Evolutionary conservation across 2,888 invertebrate species (phyloP), one percentile per base, ranked within the genome.

Genomic region (Octodonta nipae): DNA sequence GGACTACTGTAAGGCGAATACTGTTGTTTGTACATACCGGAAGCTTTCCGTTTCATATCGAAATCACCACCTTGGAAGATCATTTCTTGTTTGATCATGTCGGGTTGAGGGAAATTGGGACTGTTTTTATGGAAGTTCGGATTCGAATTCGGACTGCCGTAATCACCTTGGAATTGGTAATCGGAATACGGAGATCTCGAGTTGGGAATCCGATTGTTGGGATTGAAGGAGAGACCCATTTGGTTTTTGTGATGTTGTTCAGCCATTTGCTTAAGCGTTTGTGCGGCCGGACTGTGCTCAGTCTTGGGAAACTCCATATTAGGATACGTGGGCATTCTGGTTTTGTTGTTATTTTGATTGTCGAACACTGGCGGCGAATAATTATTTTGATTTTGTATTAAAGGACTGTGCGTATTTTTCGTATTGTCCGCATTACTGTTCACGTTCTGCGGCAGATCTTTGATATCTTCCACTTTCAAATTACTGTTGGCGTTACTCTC

Each of bases 241-340:
- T 75, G 77, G 43, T 71, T 75, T 57, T 82, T 81, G 62, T 86
- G 87, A 63, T 92, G 92, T 60, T 92, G 92, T 58, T 92, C 91
- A 22, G 92, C 92, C 91, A 92, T 91, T 54, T 92, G 91, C 58
- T 92, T 92, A 32, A 93, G 67, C 1, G 91, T 92, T 65, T 92
- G 89, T 29, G 92, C 91, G 1, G 93, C 93, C 13, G 91, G 85
- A 37, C 88, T 87, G 59, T 84, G 68, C 58, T 86, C 85, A 20
- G 58, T 61, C 43, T 63, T 63, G 22, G 52, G 45, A 40, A 63
- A 62, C 42, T 63, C 62, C 49, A 61, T 58, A 41, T 57, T 58
- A 15, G 58, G 46, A 34, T 58, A 59, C 12, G 50, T 37, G 2
- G 54, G 45, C 39, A 57, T 49, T 13, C 52, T 38, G 27, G 40